These are phyloP conservation scores for Cataglyphis cursor DNA, from an alignment of 2,888 invertebrate species.

Conservation along the genomic window DNA sequence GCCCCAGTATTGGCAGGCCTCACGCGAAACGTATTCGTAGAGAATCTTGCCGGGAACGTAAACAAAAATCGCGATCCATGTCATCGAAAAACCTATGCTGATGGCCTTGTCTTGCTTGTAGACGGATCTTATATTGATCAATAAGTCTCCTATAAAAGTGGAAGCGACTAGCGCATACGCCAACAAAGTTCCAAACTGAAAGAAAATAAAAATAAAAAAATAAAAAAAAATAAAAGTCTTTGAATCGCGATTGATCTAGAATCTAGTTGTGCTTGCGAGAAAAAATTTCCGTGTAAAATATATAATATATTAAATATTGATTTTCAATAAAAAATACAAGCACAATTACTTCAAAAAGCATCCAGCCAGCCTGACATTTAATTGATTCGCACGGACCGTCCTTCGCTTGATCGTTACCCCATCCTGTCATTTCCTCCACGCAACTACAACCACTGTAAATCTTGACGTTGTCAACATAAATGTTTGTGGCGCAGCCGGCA, in stretches of 20 bases:
- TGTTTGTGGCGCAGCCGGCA: constrained; percentile 89
- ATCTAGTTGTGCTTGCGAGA: not conserved
- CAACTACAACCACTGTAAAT: constrained; percentile 88
- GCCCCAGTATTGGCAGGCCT: constrained; percentile 87
- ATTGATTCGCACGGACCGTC: constrained; percentile 88
- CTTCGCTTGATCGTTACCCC: constrained; percentile 83
- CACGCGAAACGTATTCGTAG: constrained; percentile 88
- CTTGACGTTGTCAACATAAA: constrained; percentile 86
- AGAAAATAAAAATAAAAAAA: not conserved
- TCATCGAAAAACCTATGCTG: constrained; percentile 89
- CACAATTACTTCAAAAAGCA: constrained; percentile 85
- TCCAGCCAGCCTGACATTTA: constrained; percentile 87
- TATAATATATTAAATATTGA: not conserved
- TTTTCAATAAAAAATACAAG: not conserved
- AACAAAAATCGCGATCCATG: constrained; percentile 88
- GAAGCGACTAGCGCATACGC: constrained; percentile 86
- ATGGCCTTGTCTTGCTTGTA: constrained; percentile 89
- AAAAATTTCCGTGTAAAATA: not conserved
- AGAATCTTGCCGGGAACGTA: constrained; percentile 90
- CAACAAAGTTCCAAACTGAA: constrained; percentile 86
- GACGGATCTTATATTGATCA: constrained; percentile 88
- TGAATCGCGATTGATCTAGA: constrained; percentile 9
- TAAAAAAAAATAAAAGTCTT: not conserved
- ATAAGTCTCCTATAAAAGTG: constrained; percentile 87
- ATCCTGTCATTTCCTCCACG: constrained; percentile 79